Base-by-base conservation (phyloP, 1,140 invertebrate species). In the Triops longicaudatus region DNA sequence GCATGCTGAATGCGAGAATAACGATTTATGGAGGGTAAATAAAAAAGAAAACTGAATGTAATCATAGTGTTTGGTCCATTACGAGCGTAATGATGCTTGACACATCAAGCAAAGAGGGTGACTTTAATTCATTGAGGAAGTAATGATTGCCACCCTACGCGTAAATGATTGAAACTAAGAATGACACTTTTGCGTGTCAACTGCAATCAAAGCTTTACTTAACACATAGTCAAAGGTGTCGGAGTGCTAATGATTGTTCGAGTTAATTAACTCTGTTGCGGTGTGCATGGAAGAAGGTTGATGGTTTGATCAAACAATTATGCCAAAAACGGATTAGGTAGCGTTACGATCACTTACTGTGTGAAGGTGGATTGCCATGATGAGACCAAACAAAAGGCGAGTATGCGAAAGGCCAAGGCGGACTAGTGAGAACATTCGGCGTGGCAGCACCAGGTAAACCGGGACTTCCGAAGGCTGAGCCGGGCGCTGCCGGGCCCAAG, bases 401-500 rank as follows among this genome's bases (percentile, higher is more conserved):
- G 22, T 63, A 63, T 22, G 50, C 50, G 10, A 63, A 63, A 22
- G 50, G 50, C 50, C 50, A 63, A 63, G 50, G 50, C 50, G 50
- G 50, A 63, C 50, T 63, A 63, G 50, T 63, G 17, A 63, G 22
- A 22, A 63, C 50, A 17, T 17, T 63, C 22, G 50, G 50, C 14
- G 50, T 63, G 50, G 50, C 17, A 63, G 50, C 50, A 63, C 50
- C 50, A 63, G 50, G 50, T 63, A 63, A 63, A 63, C 50, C 50
- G 50, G 50, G 10, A 22, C 5, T 63, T 22, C 50, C 50, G 22
- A 63, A 63, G 22, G 50, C 50, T 63, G 50, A 63, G 50, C 50
- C 50, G 17, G 50, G 50, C 14, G 50, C 50, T 63, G 50, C 50
- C 50, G 50, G 14, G 22, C 17, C 50, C 22, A 63, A 63, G 22